Evolutionary conservation across 2,888 invertebrate species (phyloP), one percentile per base, ranked within the genome.

Genomic region (Gymnocheta viridis): DNA sequence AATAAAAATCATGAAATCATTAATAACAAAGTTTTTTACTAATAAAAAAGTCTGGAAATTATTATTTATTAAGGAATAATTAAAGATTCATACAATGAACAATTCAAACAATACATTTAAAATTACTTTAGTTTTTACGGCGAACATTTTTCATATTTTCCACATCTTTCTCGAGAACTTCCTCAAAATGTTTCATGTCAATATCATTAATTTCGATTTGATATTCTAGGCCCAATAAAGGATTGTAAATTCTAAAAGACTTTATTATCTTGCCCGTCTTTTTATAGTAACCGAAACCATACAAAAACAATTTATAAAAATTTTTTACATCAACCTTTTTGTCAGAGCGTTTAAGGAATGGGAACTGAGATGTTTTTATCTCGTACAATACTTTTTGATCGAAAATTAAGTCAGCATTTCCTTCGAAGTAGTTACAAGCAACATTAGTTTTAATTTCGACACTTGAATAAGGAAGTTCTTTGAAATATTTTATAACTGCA

Each of bases 241-340:
- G 44, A 47, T 79, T 79, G 9, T 72, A 79, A 19, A 79, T 79
- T 44, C 32, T 56, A n/a, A 35, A 79, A 14, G 9, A 12, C 27
- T 79, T 79, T 27, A 79, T 56, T 2, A 64, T 54, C 10, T 9
- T 24, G 19, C 54, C 47, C 2, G 70, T 79, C 24, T 41, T 70
- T 19, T 79, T 79, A 27, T 64, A 79, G 38, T 62, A 70, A 2
- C 79, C 79, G 27, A 70, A 79, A 9, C 32, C 70, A 56, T 79
- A 79, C 22, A 79, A 44, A 54, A 79, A 64, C 1, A 64, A 9
- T 56, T 72, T 70, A 35, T 72, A 70, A 17, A 79, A 79, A 44
- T 24, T 35, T 19, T 6, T 32, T 6, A 32, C 3, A 4, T 17
- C 10, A 7, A 70, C 17, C 0, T 44, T 17, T 17, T 5, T 1